Evolutionary conservation across 2,888 invertebrate genomes (phyloP), one percentile per base, ranked within the genome.

Genomic region (Drosophila recens): DNA sequence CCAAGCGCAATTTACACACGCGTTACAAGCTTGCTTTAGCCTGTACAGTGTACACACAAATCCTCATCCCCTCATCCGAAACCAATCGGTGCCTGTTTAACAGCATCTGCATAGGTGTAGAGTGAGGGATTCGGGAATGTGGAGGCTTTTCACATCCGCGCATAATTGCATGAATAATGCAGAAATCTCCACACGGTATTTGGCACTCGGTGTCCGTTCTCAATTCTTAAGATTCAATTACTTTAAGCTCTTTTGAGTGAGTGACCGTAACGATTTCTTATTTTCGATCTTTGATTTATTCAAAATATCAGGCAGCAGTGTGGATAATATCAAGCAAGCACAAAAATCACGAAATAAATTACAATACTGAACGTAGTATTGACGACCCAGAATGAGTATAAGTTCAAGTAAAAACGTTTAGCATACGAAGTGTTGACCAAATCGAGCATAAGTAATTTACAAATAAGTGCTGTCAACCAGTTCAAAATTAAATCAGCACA

Each of bases 401-500:
- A 56, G 42, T 36, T 38, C 51, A 2, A 45, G 59, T 30, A 27
- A 3, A 63, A 72, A 61, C 43, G 61, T 48, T 64, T 72, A 45
- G 69, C 58, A 73, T 63, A 56, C 58, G 62, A 40, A 58, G 59
- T 49, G 69, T 58, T 51, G 52, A 49, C 40, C 53, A 67, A 68
- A 66, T 64, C 58, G 79, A 78, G 70, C 79, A 82, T 70, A 71
- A 87, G 81, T 83, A 82, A 87, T 82, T 82, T 87, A 66, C 65
- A 75, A 87, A 83, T 82, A 87, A 87, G 67, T 75, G 77, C 67
- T 87, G 81, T 82, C 87, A 78, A 75, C 78, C 78, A 71, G 78
- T 80, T 71, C 53, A 74, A 80, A 72, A 82, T 80, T 68, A 86
- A 61, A 48, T 58, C 27, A 42, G 52, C 63, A 59, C 23, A 54